Evolutionary conservation across 2,113 vertebrate genomes (phyloP).

Genomic region (Nothobranchius kuhntae): DNA sequence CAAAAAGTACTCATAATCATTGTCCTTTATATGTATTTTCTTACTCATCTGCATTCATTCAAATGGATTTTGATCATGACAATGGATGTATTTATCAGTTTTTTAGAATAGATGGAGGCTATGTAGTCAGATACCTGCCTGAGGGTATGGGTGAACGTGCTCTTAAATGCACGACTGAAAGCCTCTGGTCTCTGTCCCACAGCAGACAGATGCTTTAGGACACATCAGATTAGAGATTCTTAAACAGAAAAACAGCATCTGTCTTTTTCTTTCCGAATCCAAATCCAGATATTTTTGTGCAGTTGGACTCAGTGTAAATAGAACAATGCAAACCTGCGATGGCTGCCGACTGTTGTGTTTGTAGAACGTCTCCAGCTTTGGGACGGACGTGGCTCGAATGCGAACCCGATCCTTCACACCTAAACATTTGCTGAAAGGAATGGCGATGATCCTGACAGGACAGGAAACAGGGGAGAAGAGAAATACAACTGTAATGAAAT

Average conservation of each 20-base stretch:
- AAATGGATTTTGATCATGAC: neutral
- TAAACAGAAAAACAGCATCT: neutral
- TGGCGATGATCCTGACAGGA: slow-evolving; percentile 76
- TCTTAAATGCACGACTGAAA: neutral
- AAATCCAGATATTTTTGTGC: neutral
- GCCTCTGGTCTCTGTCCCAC: neutral
- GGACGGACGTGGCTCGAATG: slow-evolving; percentile 68
- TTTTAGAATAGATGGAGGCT: too few species aligned
- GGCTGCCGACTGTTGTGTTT: slow-evolving; percentile 65
- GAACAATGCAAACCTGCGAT: slow-evolving; percentile 71
- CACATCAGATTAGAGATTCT: neutral
- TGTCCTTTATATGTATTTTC: too few species aligned
- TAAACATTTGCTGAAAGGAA: slow-evolving; percentile 81
- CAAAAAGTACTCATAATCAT: too few species aligned
- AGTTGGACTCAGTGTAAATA: neutral
- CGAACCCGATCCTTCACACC: slow-evolving; percentile 81
- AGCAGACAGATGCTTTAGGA: neutral
- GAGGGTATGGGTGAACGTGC: too few species aligned
- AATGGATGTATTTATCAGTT: neutral
- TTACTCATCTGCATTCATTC: neutral
- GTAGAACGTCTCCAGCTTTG: slow-evolving; percentile 84
- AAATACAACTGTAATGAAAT: neutral
- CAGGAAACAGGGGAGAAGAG: slow-evolving; percentile 5
- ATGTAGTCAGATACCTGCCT: too few species aligned
- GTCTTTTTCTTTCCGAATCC: neutral